A percentile compares a stretch with the other conserved stretches of the same genome.
phyloP scores from a whole-genome alignment of 2,797 vertebrate species.

The Crenichthys baileyi region DNA sequence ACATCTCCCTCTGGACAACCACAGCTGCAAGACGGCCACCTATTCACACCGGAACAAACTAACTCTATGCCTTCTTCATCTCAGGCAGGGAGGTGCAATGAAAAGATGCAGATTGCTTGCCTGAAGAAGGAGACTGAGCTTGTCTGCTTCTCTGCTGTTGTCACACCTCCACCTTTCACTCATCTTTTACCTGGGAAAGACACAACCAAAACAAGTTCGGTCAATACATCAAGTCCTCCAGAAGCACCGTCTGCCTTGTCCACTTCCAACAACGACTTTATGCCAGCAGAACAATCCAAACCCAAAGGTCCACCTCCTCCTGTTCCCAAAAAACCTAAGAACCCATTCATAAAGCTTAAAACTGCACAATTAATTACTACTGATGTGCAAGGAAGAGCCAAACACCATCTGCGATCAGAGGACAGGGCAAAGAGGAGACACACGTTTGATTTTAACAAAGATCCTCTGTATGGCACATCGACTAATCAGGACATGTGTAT shows the following conservation, averaged over 20 bases:
- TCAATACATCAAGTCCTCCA: conserved; percentile 17
- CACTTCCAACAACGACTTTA: conserved; percentile 23
- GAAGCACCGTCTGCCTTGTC: background rate
- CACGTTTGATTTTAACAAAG: conserved; percentile 70
- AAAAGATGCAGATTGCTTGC: conserved; percentile 31
- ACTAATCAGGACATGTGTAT: conserved; percentile 75
- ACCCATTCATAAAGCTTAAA: conserved; percentile 76
- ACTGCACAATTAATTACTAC: conserved; percentile 63
- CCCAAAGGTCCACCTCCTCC: conserved; percentile 82
- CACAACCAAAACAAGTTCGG: background rate
- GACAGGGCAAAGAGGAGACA: conserved; percentile 74
- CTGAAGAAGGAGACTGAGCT: conserved; percentile 62
- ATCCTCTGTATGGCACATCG: conserved; percentile 17
- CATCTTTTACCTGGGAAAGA: conserved; percentile 51
- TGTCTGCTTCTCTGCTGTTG: conserved; percentile 62
- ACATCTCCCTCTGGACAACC: conserved; percentile 9
- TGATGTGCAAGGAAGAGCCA: conserved; percentile 68
- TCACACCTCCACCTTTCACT: conserved; percentile 63
- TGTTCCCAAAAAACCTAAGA: conserved; percentile 83
- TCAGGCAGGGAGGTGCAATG: conserved; percentile 32
- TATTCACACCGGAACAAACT: conserved; percentile 41
- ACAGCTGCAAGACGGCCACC: conserved; percentile 30
- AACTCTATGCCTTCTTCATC: conserved; percentile 16
- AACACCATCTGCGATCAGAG: conserved; percentile 64
- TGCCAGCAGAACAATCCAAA: conserved; percentile 58